phyloP scores from a whole-genome alignment of 2,888 invertebrate genomes.

The Fragum sueziense region DNA sequence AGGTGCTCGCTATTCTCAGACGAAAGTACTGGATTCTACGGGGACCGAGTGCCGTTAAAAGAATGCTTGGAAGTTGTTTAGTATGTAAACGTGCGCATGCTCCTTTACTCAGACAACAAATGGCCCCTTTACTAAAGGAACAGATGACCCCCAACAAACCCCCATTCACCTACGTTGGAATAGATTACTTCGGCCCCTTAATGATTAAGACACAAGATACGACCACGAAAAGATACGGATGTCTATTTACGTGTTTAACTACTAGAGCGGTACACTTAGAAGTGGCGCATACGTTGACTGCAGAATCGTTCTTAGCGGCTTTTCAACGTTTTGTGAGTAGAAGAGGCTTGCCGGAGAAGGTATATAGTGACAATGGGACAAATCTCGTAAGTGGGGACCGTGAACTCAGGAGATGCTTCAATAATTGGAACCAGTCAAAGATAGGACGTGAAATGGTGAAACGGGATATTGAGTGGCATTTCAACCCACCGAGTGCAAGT shows the following conservation, averaged over 20 bases:
- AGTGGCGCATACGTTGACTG: conserved; percentile 30
- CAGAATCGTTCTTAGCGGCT: conserved; percentile 42
- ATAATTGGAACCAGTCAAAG: conserved; percentile 26
- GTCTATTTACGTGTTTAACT: conserved; percentile 53
- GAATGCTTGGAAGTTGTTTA: conserved; percentile 11
- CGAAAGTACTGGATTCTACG: conserved; percentile 34
- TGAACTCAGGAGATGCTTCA: conserved; percentile 31
- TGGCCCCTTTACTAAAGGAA: conserved; percentile 48
- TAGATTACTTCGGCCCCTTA: conserved; percentile 57
- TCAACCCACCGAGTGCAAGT: conserved; percentile 43
- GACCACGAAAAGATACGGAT: conserved; percentile 39
- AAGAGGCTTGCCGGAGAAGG: conserved; percentile 29
- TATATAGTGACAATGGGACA: conserved; percentile 45
- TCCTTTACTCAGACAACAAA: conserved; percentile 26
- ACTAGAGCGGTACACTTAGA: conserved; percentile 45
- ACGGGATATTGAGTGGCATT: conserved; percentile 36
- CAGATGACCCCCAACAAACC: conserved; percentile 37
- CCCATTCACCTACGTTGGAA: conserved; percentile 51
- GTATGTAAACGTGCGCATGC: conserved; percentile 15
- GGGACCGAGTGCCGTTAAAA: conserved; percentile 26
- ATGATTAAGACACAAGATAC: conserved; percentile 32
- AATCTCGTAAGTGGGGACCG: conserved; percentile 44
- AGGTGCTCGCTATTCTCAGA: conserved; percentile 10
- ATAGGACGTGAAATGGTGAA: conserved; percentile 29
- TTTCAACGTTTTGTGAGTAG: conserved; percentile 41